Evolutionary conservation across 1,140 invertebrate genomes (phyloP).

Genomic region (Zaprionus kolodkinae): DNA sequence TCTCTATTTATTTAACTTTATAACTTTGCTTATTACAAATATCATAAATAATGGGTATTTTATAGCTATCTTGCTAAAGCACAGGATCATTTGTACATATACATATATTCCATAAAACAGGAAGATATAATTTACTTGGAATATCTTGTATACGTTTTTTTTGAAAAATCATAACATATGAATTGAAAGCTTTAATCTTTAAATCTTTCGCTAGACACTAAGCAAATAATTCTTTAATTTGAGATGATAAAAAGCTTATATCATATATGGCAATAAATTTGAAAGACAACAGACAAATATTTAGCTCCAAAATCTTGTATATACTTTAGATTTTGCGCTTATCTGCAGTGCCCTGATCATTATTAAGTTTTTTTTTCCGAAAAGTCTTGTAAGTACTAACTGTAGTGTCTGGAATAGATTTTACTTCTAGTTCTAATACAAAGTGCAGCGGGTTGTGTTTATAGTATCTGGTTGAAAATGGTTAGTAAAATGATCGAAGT

Average conservation of each 20-base stretch:
- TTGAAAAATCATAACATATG: neutral
- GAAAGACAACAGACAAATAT: conserved; percentile 1
- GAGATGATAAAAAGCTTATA: conserved; percentile 17
- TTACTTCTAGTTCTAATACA: conserved; percentile 22
- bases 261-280: conserved; percentile 15
- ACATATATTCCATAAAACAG: neutral
- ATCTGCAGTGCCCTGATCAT: conserved; percentile 14
- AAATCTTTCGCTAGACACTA: conserved; percentile 1
- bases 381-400: neutral
- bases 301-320: conserved; percentile 19
- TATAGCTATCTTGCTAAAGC: neutral
- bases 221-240: neutral
- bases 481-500: conserved; percentile 19
- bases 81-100: neutral
- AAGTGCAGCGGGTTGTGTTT: conserved; percentile 16
- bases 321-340: conserved; percentile 7
- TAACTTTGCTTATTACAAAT: neutral
- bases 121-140: neutral
- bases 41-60: neutral
- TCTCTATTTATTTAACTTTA: too few relatives aligned
- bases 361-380: conserved; percentile 5
- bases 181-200: neutral
- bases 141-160: neutral
- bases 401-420: neutral
- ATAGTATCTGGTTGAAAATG: neutral